phyloP scores from a whole-genome alignment of 1,140 invertebrate genomes.

The Drosophila rufa region DNA sequence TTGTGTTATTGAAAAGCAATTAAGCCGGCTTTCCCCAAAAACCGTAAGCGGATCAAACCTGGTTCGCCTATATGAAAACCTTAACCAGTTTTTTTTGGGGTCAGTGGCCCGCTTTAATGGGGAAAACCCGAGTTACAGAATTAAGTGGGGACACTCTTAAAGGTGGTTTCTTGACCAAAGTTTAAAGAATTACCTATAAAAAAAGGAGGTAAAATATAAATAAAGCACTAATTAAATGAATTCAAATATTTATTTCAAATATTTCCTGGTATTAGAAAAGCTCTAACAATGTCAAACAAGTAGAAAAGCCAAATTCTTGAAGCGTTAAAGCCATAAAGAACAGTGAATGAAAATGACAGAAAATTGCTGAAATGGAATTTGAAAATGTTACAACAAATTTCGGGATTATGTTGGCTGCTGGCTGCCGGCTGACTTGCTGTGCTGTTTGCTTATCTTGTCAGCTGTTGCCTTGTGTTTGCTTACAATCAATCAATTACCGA shows the following conservation, averaged over 20 bases:
- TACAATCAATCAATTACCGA: slow-evolving; percentile 54
- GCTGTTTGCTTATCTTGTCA: slow-evolving; percentile 57
- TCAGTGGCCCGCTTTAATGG: slow-evolving; percentile 15
- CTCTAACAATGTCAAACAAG: not conserved
- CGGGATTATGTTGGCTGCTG: slow-evolving; percentile 18
- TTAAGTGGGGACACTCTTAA: not conserved
- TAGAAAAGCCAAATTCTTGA: not conserved
- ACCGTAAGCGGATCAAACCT: slow-evolving; percentile 10
- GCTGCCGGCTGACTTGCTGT: slow-evolving; percentile 12
- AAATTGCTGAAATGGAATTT: slow-evolving; percentile 16
- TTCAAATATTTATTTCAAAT: too few relatives aligned
- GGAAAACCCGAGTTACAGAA: not conserved
- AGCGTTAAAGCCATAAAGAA: not conserved
- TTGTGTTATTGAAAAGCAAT: slow-evolving; percentile 53
- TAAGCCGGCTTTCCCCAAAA: slow-evolving; percentile 24
- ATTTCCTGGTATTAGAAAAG: not conserved
- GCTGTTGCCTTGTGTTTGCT: slow-evolving; percentile 59
- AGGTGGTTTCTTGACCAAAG: not conserved
- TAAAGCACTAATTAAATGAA: too few relatives aligned
- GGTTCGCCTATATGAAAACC: not conserved
- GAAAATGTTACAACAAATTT: slow-evolving; percentile 29
- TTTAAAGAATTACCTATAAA: not conserved
- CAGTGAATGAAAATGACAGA: not conserved
- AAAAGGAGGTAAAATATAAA: too few relatives aligned
- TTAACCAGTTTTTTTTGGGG: slow-evolving; percentile 22